Conservation (phyloP, 2,888 invertebrate species). For the Allygus modestus region DNA sequence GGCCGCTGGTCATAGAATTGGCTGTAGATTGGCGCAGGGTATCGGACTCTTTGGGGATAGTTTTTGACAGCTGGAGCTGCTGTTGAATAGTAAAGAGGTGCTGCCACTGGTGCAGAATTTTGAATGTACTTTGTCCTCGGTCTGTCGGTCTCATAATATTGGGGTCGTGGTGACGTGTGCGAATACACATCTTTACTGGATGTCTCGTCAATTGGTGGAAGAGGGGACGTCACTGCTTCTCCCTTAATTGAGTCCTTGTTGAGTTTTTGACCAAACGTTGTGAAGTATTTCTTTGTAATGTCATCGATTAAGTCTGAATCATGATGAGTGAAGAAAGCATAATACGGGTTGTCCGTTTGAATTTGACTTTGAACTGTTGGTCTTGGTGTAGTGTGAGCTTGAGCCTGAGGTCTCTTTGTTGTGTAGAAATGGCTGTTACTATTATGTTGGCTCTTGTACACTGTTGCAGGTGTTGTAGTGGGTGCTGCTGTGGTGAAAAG, state of each 20-base stretch:
- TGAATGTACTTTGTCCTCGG: constrained; percentile 30
- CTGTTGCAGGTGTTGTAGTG: constrained; percentile 40
- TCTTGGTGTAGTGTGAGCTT: constrained; percentile 39
- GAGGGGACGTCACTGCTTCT: constrained; percentile 70
- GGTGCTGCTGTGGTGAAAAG: constrained; percentile 72
- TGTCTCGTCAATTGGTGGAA: constrained; percentile 69
- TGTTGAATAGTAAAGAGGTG: constrained; percentile 32
- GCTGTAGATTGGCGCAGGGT: constrained; percentile 49
- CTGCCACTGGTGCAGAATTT: constrained; percentile 33
- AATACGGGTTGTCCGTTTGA: constrained; percentile 78
- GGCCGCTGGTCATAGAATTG: constrained; percentile 53
- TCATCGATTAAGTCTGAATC: constrained; percentile 83
- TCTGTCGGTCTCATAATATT: constrained; percentile 67
- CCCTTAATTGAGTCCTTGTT: constrained; percentile 68
- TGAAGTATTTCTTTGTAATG: constrained; percentile 86
- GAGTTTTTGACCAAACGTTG: constrained; percentile 84
- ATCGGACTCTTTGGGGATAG: constrained; percentile 29
- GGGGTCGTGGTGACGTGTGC: constrained; percentile 68
- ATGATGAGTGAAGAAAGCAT: constrained; percentile 83
- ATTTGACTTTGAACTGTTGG: constrained; percentile 17
- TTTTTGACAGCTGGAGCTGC: constrained; percentile 27
- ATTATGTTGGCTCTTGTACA: constrained; percentile 1
- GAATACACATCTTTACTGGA: constrained; percentile 63
- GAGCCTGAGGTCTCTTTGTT: constrained; percentile 21
- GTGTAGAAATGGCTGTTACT: constrained; percentile 32